Percentiles rank a stretch among this genome's conserved stretches.
These are phyloP conservation scores for Acipenser oxyrinchus DNA, from an alignment of 2,797 vertebrate genomes.

Conservation along the genomic window DNA sequence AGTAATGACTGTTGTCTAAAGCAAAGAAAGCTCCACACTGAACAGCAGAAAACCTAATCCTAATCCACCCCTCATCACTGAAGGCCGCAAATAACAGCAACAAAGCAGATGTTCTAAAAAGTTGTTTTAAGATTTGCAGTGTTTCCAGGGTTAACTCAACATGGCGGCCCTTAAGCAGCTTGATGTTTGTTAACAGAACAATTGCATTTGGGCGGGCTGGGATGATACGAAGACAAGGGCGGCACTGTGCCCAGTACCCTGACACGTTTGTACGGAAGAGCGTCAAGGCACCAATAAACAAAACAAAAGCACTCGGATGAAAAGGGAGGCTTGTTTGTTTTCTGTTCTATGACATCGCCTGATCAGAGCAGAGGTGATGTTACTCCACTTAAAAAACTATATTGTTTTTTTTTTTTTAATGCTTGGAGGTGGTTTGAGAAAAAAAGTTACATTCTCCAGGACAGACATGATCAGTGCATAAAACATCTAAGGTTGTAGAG, in stretches of 20 bases:
- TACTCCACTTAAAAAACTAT: not conserved
- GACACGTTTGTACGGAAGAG: not conserved
- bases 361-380: constrained; percentile 7
- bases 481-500: no score
- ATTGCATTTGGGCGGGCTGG: not conserved
- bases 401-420: not conserved
- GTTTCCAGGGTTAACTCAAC: not conserved
- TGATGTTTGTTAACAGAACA: not conserved
- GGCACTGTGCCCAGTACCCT: not conserved
- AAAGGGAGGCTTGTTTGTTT: constrained; percentile 2
- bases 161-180: not conserved
- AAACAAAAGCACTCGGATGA: constrained; percentile 4
- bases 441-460: constrained; percentile 13
- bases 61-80: no score
- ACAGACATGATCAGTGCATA: no score
- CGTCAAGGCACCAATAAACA: not conserved
- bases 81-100: not conserved
- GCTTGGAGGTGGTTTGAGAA: constrained; percentile 20
- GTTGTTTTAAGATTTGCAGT: no score
- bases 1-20: no score
- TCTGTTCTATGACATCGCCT: constrained; percentile 2
- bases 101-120: not conserved
- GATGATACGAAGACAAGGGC: not conserved
- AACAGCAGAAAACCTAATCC: no score
- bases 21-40: no score